Base-by-base conservation (phyloP, 2,113 vertebrate genomes). In the Leptobrachium leishanense region DNA sequence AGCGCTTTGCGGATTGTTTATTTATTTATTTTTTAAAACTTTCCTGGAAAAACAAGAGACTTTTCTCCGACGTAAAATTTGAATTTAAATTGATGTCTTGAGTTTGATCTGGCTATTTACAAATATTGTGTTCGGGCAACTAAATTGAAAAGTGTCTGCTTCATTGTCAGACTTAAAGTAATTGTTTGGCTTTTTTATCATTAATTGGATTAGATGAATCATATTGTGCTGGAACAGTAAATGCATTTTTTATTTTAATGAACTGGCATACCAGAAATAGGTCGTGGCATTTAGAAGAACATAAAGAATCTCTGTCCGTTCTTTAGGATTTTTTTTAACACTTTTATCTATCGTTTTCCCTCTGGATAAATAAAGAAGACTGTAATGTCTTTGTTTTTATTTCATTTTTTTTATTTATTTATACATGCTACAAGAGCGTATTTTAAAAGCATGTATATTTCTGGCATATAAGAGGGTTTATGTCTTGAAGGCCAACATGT, bases 241-340 rank as follows among this genome's bases (percentile, higher is more conserved):
- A 75, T 66, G 13, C 43, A 50, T 50, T 12, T 75, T 75, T 66
- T 75, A 46, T 50, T 76, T 67, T 76, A 76, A 76, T 76, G 63
- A 76, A 20, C 43, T 31, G 50, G 66, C 64, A 55, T 76, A 3
- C 74, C 40, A 54, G 50, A 75, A 67, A 76, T 55, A 76, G 46
- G 43, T 67, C 46, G 54, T 54, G 64, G 20, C 74, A 76, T 67
- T 66, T 42, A 54, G 6, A 67, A n/a, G 1, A 67, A 54, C 39
- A 76, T 66, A 67, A 67, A 53, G 2, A 20, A 13, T 42, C 11
- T n/a, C 7, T 75, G 57, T 44, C 44, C 31, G 15, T 10, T 15
- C 55, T 59, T 50, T 50, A 5, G 46, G 20, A 31, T 31, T 31
- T 50, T 50, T 8, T 50, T 50, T 4, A 50, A 50, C 46, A 50